Percentiles rank a stretch among this genome's conserved stretches.
These are phyloP conservation scores for Unio pictorum DNA, from an alignment of 2,888 invertebrate genomes.

Conservation along the genomic window DNA sequence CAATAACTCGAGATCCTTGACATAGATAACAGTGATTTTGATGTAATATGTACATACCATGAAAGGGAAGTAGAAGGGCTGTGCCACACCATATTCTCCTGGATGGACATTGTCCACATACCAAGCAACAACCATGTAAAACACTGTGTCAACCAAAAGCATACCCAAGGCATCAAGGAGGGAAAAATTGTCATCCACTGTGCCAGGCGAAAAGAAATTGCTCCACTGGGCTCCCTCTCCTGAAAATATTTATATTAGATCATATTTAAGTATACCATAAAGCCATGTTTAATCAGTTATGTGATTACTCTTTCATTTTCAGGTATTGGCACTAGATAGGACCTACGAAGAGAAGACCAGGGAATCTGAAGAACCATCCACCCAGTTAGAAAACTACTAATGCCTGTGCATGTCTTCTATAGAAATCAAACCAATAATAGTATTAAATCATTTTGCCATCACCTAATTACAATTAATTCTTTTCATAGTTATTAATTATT, in stretches of 20 bases:
- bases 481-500: too few species aligned
- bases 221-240: conserved; percentile 67
- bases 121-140: conserved; percentile 84
- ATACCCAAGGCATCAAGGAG: conserved; percentile 79
- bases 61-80: conserved; percentile 86
- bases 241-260: conserved; percentile 19
- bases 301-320: too few species aligned
- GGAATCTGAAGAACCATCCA: too few species aligned
- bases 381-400: too few species aligned
- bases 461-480: too few species aligned
- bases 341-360: too few species aligned
- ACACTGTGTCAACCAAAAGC: conserved; percentile 78
- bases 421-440: too few species aligned
- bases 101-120: conserved; percentile 90
- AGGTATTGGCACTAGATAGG: too few species aligned
- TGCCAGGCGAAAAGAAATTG: conserved; percentile 73
- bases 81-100: conserved; percentile 87
- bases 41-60: conserved; percentile 72
- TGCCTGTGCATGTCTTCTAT: too few species aligned
- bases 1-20: too few species aligned
- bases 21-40: too few species aligned
- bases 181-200: conserved; percentile 80
- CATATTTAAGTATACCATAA: neutral
- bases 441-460: too few species aligned
- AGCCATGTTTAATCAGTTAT: neutral